Base-by-base conservation (phyloP, 2,888 invertebrate species). In the Agonopterix heracliana region DNA sequence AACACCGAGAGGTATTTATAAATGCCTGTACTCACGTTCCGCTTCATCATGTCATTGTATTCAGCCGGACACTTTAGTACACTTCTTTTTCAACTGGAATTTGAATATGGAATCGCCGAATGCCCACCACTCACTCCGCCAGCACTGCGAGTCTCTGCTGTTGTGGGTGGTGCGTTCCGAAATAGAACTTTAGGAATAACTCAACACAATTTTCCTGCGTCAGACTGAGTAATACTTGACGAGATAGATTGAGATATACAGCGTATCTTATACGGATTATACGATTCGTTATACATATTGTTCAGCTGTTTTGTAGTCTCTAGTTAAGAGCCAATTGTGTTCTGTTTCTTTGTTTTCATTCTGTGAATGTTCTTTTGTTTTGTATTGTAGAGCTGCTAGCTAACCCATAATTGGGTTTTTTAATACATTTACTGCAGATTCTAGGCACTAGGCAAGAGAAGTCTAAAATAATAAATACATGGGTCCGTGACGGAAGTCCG, bases 141-240 rank as follows among this genome's bases (percentile, higher is more conserved):
- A 65, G 69, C 73, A 71, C 71, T 70, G 71, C 66, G 71, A 71
- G 64, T 69, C 72, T 78, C 75, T 74, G 74, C 73, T 68, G 68
- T 61, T 65, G 75, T 77, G 68, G 78, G 77, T 73, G 81, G 77
- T 75, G 79, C 73, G 72, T 12, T 81, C 87, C 72, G 78, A 86
- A 88, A 88, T 87, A 88, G 87, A 86, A 74, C 80, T 83, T 86
- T 86, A 81, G 84, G 83, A 87, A 87, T 85, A 86, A 82, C 81
- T 74, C 78, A 71, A 76, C 72, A 81, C 79, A 81, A 46, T 83
- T 78, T 79, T 61, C 73, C 76, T 79, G 78, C 87, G 87, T 87
- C 87, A 86, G 77, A 67, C 70, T 51, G 52, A 43, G 66, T 51
- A 65, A 67, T 64, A 65, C 62, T 72, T 78, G 78, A 73, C 73